Evolutionary conservation across 2,113 vertebrate species (phyloP).

Genomic region (Accipiter cooperii): DNA sequence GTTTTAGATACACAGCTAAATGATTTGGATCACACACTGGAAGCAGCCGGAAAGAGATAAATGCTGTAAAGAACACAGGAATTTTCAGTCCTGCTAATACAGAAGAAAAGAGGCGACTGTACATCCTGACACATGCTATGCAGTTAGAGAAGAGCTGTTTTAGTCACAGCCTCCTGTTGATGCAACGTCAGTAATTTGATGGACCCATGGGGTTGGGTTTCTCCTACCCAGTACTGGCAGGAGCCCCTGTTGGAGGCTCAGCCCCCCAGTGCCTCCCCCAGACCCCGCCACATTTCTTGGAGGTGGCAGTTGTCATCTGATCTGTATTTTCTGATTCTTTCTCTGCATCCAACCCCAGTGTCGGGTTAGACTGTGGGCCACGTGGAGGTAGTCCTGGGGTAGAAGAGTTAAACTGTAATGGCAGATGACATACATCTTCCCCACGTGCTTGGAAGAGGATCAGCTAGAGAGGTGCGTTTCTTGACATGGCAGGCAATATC

Average conservation of each 20-base stretch:
- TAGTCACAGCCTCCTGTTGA: neutral
- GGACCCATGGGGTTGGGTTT: neutral
- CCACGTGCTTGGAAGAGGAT: rapidly evolving
- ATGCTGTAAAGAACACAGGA: neutral
- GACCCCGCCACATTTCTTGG: neutral
- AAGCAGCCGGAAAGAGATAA: neutral
- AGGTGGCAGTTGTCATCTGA: neutral
- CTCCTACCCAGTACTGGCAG: neutral
- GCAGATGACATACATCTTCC: neutral
- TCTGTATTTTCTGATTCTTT: neutral
- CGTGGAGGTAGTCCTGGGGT: rapidly evolving
- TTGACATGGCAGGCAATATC: rapidly evolving
- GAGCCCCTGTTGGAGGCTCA: neutral
- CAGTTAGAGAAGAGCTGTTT: neutral
- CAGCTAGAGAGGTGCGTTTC: rapidly evolving
- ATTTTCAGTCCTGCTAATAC: neutral
- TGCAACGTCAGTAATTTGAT: rapidly evolving
- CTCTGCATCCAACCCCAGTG: neutral
- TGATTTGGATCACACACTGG: neutral
- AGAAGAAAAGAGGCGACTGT: neutral
- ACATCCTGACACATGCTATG: rapidly evolving
- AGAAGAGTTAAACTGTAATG: neutral
- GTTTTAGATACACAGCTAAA: neutral
- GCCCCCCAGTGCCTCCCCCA: rapidly evolving
- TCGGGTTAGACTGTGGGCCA: neutral